These are phyloP conservation scores for Cataglyphis cursor DNA, from an alignment of 2,888 invertebrate genomes.

Conservation along the genomic window DNA sequence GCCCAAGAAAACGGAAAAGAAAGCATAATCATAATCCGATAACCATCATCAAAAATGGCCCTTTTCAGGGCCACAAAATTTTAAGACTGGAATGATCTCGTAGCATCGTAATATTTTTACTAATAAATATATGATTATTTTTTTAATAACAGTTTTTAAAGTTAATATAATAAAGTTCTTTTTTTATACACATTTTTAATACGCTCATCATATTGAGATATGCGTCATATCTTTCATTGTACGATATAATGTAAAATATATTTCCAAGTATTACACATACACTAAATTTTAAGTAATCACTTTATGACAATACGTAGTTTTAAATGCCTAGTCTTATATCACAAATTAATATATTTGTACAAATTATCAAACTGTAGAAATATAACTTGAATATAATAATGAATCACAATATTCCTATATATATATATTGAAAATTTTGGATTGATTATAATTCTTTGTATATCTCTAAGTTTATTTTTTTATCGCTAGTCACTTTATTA, in stretches of 20 bases:
- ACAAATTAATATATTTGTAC: neutral
- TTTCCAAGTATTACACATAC: neutral
- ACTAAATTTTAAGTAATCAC: neutral
- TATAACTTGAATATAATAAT: neutral
- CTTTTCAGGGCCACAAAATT: conserved; percentile 71
- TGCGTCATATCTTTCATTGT: neutral
- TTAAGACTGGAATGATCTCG: conserved; percentile 20
- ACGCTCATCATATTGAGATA: neutral
- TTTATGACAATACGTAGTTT: neutral
- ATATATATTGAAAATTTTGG: neutral
- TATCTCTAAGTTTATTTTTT: neutral
- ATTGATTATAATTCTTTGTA: neutral
- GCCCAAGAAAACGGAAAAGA: conserved; percentile 73
- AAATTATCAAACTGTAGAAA: neutral
- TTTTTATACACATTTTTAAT: neutral
- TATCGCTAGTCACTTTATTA: neutral
- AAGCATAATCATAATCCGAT: conserved; percentile 60
- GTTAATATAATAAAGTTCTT: neutral
- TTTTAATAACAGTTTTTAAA: too few relatives aligned
- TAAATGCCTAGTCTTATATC: neutral
- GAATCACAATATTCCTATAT: neutral
- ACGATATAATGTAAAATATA: neutral
- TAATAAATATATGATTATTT: too few relatives aligned
- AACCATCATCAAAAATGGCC: conserved; percentile 63
- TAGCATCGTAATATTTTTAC: neutral